phyloP scores from a whole-genome alignment of 2,888 invertebrate genomes.

The Lumbricus terrestris region DNA sequence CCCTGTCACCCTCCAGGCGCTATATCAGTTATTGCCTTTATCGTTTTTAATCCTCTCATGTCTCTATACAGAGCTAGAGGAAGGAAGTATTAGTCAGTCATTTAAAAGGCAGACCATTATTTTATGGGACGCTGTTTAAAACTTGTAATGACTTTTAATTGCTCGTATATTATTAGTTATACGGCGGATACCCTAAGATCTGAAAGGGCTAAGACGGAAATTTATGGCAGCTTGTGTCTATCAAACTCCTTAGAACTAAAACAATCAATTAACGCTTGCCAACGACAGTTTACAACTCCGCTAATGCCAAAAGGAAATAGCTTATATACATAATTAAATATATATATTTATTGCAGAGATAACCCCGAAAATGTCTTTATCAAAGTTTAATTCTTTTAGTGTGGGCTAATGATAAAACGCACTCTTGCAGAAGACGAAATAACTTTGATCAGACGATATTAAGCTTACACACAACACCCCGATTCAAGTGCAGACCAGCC shows the following conservation, averaged over 20 bases:
- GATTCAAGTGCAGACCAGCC: not conserved
- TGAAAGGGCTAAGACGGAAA: not conserved
- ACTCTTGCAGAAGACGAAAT: not conserved
- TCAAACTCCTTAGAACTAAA: not conserved
- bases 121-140: conserved; percentile 10
- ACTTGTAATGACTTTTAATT: conserved; percentile 14
- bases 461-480: not conserved
- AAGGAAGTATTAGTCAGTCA: not conserved
- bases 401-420: not conserved
- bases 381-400: conserved; percentile 8
- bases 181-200: not conserved
- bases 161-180: not conserved
- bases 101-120: not conserved
- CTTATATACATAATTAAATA: not conserved
- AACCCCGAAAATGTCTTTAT: conserved; percentile 6
- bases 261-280: not conserved
- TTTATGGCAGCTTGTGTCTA: conserved; percentile 6
- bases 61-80: not conserved
- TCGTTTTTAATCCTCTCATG: not conserved
- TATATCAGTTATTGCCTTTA: not conserved
- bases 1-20: not conserved
- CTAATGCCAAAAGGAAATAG: not conserved
- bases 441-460: conserved; percentile 8
- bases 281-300: not conserved
- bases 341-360: conserved; percentile 8